Percentiles rank a stretch among this genome's conserved stretches.
phyloP scores from a whole-genome alignment of 1,140 invertebrate species.

The Triops cancriformis region DNA sequence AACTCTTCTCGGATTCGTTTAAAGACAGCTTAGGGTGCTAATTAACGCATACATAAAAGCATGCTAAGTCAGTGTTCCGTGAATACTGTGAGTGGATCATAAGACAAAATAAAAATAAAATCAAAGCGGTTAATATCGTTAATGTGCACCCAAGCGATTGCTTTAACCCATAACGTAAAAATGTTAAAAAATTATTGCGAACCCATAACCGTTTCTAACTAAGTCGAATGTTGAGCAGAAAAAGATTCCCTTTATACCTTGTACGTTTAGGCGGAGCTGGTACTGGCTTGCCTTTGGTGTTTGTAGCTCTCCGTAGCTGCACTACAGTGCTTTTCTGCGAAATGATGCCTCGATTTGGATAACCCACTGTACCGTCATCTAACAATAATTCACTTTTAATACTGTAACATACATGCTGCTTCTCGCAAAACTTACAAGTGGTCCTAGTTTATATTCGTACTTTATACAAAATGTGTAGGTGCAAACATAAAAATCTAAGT shows the following conservation, averaged over 20 bases:
- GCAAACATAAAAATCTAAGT: no score
- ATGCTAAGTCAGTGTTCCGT: not conserved
- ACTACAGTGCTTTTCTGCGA: constrained; percentile 45
- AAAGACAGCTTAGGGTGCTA: not conserved
- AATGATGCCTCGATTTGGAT: not conserved
- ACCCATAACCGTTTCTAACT: not conserved
- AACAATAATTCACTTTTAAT: no score
- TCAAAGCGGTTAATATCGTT: not conserved
- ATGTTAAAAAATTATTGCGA: not conserved
- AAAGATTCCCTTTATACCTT: constrained; percentile 49
- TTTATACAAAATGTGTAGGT: no score
- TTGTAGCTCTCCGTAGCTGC: constrained; percentile 74
- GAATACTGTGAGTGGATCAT: not conserved
- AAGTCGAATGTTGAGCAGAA: not conserved
- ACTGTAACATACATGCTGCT: no score
- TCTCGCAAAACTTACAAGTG: no score
- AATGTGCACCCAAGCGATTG: constrained; percentile 1
- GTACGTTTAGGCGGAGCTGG: constrained; percentile 88
- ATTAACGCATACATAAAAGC: not conserved
- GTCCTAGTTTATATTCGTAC: no score
- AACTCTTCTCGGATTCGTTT: not conserved
- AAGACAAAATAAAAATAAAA: not conserved
- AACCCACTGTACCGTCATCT: not conserved
- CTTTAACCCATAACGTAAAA: not conserved
- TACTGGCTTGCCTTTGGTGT: constrained; percentile 83